These are phyloP conservation scores for Rhorus exstirpatorius DNA, from an alignment of 2,888 invertebrate genomes.

Conservation along the genomic window DNA sequence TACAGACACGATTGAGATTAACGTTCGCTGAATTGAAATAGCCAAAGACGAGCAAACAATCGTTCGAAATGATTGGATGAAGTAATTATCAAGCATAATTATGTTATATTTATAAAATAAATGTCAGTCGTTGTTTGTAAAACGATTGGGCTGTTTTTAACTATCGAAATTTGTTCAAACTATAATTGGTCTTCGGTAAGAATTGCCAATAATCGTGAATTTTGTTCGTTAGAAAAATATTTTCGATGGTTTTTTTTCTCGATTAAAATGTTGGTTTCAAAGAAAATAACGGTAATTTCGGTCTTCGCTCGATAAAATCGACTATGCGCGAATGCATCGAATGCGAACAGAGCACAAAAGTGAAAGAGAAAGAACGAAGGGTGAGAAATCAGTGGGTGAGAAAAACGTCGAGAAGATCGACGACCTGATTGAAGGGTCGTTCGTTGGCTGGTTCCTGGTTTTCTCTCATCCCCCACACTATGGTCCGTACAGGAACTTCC, in stretches of 20 bases:
- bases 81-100: too few relatives aligned
- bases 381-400: conserved; percentile 28
- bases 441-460: conserved; percentile 48
- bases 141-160: background rate
- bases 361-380: conserved; percentile 22
- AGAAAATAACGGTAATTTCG: background rate
- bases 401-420: conserved; percentile 59
- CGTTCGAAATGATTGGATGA: too few relatives aligned
- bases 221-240: too few relatives aligned
- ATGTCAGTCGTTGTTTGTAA: too few relatives aligned
- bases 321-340: conserved; percentile 22
- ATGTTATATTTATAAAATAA: too few relatives aligned
- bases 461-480: conserved; percentile 24
- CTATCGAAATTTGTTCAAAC: background rate
- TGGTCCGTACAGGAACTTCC: conserved; percentile 36
- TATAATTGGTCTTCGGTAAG: too few relatives aligned
- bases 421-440: conserved; percentile 66
- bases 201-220: too few relatives aligned
- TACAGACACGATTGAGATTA: too few relatives aligned
- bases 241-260: too few relatives aligned
- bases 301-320: background rate
- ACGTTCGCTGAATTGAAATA: too few relatives aligned
- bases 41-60: too few relatives aligned
- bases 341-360: background rate
- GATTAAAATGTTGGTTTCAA: too few relatives aligned